Evolutionary conservation across 92 coral and sea anemone species (phyloP).

Genomic region (Diadumene lineata): DNA sequence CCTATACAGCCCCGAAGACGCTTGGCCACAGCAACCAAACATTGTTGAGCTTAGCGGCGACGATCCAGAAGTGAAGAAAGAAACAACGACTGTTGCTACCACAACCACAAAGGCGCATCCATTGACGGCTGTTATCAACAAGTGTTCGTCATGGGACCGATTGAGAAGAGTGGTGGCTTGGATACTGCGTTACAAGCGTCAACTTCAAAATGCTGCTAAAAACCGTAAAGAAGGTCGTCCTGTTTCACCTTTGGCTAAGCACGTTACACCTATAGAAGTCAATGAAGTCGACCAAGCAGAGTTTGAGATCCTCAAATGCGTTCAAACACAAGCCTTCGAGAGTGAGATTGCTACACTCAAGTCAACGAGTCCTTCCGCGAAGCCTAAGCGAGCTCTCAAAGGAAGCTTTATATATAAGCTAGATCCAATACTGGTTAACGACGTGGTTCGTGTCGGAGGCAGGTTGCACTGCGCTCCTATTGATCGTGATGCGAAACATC

Average conservation of each 20-base stretch:
- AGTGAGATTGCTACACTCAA: background rate
- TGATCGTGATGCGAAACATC: slow-evolving; percentile 30
- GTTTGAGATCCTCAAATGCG: background rate
- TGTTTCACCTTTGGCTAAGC: background rate
- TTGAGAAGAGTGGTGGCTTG: slow-evolving; percentile 48
- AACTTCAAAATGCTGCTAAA: background rate
- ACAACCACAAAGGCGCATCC: background rate
- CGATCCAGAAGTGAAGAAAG: slow-evolving; percentile 57
- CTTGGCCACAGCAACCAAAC: slow-evolving; percentile 60
- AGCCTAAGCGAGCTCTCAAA: background rate
- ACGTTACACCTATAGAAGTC: background rate
- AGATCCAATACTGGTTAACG: slow-evolving; percentile 24
- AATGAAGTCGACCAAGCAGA: background rate
- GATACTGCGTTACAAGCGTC: slow-evolving; percentile 33
- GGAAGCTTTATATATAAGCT: slow-evolving; percentile 3
- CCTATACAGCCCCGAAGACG: slow-evolving; percentile 32
- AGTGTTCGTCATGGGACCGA: slow-evolving; percentile 37
- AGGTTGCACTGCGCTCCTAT: slow-evolving; percentile 27
- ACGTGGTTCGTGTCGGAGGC: slow-evolving; percentile 36
- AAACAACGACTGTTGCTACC: slow-evolving; percentile 16
- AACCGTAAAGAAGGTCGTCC: background rate
- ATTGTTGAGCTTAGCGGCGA: slow-evolving; percentile 21
- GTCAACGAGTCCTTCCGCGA: background rate
- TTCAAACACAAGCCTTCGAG: slow-evolving; percentile 2
- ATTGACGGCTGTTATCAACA: background rate